Base-by-base conservation (phyloP, 1,140 invertebrate genomes). In the Elysia chlorotica region DNA sequence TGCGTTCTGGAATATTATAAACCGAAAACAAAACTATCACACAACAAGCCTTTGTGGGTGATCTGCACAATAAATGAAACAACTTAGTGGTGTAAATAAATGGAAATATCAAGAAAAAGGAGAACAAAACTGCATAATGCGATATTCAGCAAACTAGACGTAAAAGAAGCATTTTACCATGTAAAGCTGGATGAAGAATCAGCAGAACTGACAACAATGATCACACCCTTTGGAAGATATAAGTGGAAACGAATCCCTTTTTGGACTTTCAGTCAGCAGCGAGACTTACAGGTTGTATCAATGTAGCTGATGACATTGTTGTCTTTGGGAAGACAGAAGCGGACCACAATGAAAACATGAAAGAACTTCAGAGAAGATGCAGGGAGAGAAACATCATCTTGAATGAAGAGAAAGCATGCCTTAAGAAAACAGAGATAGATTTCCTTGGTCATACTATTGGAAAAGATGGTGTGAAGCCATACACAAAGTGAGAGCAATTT, bases 401-500 rank as follows among this genome's bases (percentile, higher is more conserved):
- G n/a, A 80, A 82, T 59, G 35, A 72, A 4, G 73, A 74, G 2
- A 80, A 79, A 53, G 41, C 41, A 17, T 37, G 71, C 36, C 28
- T 73, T 30, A 70, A 28, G 35, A 59, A 68, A 2, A n/a, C 37
- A n/a, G 78, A 80, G 74, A 67, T 23, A 30, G 33, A 5, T 38
- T 83, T 30, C 82, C 76, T n/a, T 54, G 83, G n/a, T 69, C 75
- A 53, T 66, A 74, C 3, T 76, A 85, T 76, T 53, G 72, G 77
- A 30, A 31, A 54, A 25, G 67, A 83, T 54, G 85, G 65, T 21
- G n/a, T 66, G 30, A 82, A 82, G 56, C 74, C 82, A 31, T 82
- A 87, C 53, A 81, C 79, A 88, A 88, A 75, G 36, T 74, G 1
- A 38, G 68, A 36, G 72, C 73, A 4, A 74, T 76, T 25, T 23